Evolutionary conservation across 2,113 vertebrate species (phyloP), one percentile per base, ranked within the genome.

Genomic region (Gadus macrocephalus): DNA sequence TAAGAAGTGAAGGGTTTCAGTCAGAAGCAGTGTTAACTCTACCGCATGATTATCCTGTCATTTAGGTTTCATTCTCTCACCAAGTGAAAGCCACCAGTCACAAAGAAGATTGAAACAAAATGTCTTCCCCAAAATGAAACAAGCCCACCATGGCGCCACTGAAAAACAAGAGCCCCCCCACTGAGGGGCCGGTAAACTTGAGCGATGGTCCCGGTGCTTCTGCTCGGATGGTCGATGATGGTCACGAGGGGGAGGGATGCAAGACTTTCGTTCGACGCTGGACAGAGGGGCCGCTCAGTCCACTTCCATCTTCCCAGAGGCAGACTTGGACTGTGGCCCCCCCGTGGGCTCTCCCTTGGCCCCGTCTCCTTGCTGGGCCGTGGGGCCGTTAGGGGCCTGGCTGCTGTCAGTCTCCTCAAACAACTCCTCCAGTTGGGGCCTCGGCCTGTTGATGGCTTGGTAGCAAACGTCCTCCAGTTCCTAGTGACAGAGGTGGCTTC

Each of bases 261-360:
- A 49, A 49, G 69, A 35, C 56, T 8, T 61, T 76, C 72, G 53
- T 62, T 67, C 55, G 14, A 3, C 62, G 3, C 63, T 66, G 65
- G 79, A 71, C 31, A 25, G 59, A 61, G 72, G 74, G 78, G 68
- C 79, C 20, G 8, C 19, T 94, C 93, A 98, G 93, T 98, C 94
- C 91, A 97, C 90, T 82, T 98, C 95, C 95, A 98, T 97, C 82
- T 96, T 93, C 82, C 92, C 95, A 0, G 92, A 80, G 58, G 78
- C 84, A 64, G 92, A 87, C 79, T 93, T 95, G 59, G 88, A 80
- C 65, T 92, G 93, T 85, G 93, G 94, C 63, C 83, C 88, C 81
- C 76, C 92, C 7, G 92, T 87, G 60, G 88, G 14, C 3, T 94
- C 93, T 1, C 88, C 81, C 74, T 93, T 93, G 35, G 82, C 81